These are phyloP conservation scores for Phymatocera aterrima DNA, from an alignment of 2,888 invertebrate genomes.

Conservation along the genomic window DNA sequence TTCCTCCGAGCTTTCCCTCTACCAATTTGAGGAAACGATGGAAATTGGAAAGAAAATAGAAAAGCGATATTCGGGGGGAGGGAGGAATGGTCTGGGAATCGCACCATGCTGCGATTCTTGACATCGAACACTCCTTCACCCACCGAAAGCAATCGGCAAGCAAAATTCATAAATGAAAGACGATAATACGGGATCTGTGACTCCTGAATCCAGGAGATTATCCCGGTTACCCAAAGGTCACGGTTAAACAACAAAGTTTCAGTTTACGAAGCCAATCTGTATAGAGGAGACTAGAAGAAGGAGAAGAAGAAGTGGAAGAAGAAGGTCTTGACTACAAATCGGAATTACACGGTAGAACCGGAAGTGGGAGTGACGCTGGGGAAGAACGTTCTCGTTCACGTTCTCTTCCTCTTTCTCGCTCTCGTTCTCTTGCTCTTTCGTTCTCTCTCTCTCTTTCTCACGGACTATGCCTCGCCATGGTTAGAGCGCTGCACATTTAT, in stretches of 20 bases:
- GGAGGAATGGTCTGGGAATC: too few relatives aligned
- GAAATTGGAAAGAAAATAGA: too few relatives aligned
- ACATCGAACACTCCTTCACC: too few relatives aligned
- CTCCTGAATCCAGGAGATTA: not conserved
- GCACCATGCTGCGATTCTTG: too few relatives aligned
- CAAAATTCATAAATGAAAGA: too few relatives aligned
- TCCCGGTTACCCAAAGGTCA: not conserved
- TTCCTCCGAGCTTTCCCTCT: too few relatives aligned
- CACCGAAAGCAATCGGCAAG: too few relatives aligned
- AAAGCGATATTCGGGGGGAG: too few relatives aligned
- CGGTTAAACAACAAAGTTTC: not conserved
- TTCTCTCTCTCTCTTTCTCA: slow-evolving; percentile 10
- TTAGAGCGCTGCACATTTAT: slow-evolving; percentile 15
- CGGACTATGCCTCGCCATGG: not conserved
- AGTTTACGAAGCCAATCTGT: not conserved
- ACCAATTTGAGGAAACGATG: too few relatives aligned
- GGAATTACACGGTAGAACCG: slow-evolving; percentile 34
- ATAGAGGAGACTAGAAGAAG: not conserved
- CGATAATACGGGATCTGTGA: too few relatives aligned
- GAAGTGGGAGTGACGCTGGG: slow-evolving; percentile 25
- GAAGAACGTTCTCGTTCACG: too few relatives aligned
- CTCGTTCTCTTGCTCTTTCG: not conserved
- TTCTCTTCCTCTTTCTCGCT: not conserved
- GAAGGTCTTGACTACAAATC: slow-evolving; percentile 34
- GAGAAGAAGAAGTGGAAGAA: too few relatives aligned